These are phyloP conservation scores for Chelonoidis abingdonii DNA, from an alignment of 2,113 vertebrate species.

Conservation along the genomic window DNA sequence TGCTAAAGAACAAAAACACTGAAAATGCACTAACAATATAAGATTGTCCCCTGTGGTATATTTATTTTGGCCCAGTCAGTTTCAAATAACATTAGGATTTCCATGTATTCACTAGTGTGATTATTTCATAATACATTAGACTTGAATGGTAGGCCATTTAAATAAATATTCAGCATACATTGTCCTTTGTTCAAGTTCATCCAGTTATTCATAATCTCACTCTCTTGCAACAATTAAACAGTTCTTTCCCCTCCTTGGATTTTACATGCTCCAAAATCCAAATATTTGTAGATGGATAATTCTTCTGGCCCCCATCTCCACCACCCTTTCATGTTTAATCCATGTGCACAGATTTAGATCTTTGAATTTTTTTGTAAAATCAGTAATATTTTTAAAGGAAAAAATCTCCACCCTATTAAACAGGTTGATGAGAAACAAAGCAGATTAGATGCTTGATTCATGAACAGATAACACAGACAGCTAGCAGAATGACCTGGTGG, in stretches of 20 bases:
- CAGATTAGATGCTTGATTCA: neutral
- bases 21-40: neutral
- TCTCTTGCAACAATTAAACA: neutral
- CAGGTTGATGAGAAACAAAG: neutral
- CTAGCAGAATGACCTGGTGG: rapidly evolving
- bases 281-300: neutral
- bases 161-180: neutral
- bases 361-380: neutral
- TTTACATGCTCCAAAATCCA: neutral
- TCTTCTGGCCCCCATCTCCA: neutral
- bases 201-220: neutral
- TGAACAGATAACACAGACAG: rapidly evolving
- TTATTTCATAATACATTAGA: neutral
- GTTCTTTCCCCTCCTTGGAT: neutral
- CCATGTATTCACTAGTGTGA: neutral
- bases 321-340: neutral
- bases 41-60: neutral
- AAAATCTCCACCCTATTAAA: neutral
- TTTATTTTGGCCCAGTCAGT: neutral
- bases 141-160: neutral
- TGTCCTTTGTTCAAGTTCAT: neutral
- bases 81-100: neutral
- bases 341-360: neutral
- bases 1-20: neutral
- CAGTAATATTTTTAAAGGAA: neutral